Evolutionary conservation across 2,888 invertebrate genomes (phyloP).

Genomic region (Esperia sulphurella): DNA sequence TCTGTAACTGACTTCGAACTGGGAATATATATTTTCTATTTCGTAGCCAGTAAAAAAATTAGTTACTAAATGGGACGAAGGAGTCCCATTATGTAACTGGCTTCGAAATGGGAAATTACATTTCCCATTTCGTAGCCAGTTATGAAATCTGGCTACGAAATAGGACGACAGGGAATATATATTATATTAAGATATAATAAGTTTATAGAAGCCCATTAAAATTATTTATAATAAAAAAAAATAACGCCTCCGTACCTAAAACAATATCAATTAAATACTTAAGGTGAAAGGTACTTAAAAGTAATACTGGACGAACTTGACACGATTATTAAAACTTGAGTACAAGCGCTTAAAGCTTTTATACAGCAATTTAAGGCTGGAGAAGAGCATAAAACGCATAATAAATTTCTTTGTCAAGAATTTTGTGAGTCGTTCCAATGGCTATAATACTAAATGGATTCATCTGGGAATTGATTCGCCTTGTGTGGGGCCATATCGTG

Average conservation of each 20-base stretch:
- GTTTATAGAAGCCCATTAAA: no score
- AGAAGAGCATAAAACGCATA: constrained; percentile 16
- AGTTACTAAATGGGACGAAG: no score
- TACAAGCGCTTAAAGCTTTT: constrained; percentile 11
- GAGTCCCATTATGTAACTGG: no score
- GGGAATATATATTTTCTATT: no score
- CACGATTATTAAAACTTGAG: constrained; percentile 12
- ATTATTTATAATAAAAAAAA: neutral
- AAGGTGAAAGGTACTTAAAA: constrained; percentile 2
- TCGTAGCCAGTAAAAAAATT: no score
- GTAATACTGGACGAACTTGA: constrained; percentile 3
- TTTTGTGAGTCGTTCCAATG: constrained; percentile 19
- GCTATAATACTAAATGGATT: constrained; percentile 22
- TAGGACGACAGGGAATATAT: no score
- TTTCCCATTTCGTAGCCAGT: no score
- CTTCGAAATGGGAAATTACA: no score
- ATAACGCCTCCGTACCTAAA: neutral
- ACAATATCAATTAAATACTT: constrained; percentile 7
- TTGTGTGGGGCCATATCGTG: constrained; percentile 12
- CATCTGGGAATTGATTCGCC: constrained; percentile 21
- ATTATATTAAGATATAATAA: no score
- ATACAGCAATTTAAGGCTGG: constrained; percentile 14
- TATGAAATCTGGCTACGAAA: no score
- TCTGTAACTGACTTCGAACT: no score
- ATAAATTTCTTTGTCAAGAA: constrained; percentile 23